Percentiles rank a stretch among this genome's conserved stretches.
phyloP scores from a whole-genome alignment of 2,888 invertebrate species.

The Lamellibrachia satsuma region DNA sequence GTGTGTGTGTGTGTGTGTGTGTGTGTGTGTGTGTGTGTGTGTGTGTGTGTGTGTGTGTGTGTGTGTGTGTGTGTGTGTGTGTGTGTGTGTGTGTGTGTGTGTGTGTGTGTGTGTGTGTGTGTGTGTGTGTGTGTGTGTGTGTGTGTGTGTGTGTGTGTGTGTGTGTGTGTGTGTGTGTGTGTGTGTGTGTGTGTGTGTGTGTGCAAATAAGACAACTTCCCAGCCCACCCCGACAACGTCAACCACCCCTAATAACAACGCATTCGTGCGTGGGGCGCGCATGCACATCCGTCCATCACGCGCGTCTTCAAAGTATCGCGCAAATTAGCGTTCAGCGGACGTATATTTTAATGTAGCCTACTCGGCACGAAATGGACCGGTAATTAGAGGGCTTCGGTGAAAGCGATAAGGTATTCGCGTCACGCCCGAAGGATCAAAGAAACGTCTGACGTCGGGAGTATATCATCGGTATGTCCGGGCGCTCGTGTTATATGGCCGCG shows the following conservation, averaged over 20 bases:
- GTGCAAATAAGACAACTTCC: not conserved
- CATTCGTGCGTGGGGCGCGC: not conserved
- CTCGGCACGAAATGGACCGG: not conserved
- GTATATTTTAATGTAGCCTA: not conserved
- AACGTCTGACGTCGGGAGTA: not conserved
- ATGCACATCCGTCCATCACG: not conserved
- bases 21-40: no score
- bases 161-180: not conserved
- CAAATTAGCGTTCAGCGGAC: constrained; percentile 12
- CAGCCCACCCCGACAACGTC: not conserved
- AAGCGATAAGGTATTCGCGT: constrained; percentile 17
- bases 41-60: no score
- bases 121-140: not conserved
- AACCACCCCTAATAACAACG: not conserved
- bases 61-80: no score
- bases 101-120: no score
- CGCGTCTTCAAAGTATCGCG: not conserved
- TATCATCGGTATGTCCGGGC: not conserved
- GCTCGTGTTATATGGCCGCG: not conserved
- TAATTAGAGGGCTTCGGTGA: not conserved
- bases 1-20: no score
- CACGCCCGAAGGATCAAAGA: not conserved
- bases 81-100: no score
- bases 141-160: not conserved
- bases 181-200: not conserved